These are phyloP conservation scores for Drosophila mimica DNA, from an alignment of 2,888 invertebrate species.

Conservation along the genomic window DNA sequence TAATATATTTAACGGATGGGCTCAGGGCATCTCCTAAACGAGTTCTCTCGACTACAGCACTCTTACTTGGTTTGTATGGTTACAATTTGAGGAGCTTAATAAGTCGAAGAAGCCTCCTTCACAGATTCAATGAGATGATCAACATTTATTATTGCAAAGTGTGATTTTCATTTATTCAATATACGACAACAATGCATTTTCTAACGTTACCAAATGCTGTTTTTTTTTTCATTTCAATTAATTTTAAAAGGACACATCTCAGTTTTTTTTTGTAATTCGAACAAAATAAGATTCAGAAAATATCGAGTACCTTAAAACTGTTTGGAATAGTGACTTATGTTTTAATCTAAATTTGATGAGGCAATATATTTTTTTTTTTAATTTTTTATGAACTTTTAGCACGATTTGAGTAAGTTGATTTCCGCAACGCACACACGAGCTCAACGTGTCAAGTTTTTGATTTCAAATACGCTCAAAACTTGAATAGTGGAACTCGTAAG, in stretches of 20 bases:
- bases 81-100: not conserved
- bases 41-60: not conserved
- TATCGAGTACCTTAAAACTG: not conserved
- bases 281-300: not conserved
- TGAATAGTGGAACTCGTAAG: constrained; percentile 73
- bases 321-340: not conserved
- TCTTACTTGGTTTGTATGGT: not conserved
- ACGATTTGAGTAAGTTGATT: constrained; percentile 1
- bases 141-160: not conserved
- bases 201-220: not conserved
- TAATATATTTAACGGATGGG: not conserved
- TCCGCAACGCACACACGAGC: constrained; percentile 60
- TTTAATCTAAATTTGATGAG: not conserved
- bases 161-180: not conserved
- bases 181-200: not conserved
- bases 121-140: not conserved
- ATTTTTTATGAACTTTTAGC: not conserved
- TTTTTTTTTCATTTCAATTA: not conserved
- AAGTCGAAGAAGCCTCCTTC: too few relatives aligned
- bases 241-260: not conserved
- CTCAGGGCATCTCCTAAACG: not conserved
- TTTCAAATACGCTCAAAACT: constrained; percentile 69
- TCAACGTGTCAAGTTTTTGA: constrained; percentile 77
- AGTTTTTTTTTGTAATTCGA: not conserved
- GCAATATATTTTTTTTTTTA: too few relatives aligned